These are phyloP conservation scores for Phorcus lineatus DNA, from an alignment of 2,888 invertebrate species.

Conservation along the genomic window DNA sequence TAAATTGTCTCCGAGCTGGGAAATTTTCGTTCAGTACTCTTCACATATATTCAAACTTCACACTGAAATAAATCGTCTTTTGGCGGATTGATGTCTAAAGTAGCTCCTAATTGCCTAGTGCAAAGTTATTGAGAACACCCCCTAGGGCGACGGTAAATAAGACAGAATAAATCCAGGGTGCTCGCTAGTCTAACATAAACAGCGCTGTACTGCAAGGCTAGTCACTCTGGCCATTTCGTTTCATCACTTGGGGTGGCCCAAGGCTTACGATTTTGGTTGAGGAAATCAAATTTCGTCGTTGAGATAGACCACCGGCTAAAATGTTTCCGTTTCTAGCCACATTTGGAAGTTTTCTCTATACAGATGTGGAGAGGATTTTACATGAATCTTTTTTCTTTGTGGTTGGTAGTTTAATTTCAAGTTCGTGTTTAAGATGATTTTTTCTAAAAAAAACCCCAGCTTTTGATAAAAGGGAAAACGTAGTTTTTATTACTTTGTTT, in stretches of 20 bases:
- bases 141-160: background rate
- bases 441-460: too few relatives aligned
- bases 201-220: background rate
- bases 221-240: background rate
- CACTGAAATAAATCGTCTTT: background rate
- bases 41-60: too few relatives aligned
- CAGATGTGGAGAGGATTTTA: too few relatives aligned
- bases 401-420: too few relatives aligned
- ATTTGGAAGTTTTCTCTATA: too few relatives aligned
- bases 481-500: too few relatives aligned
- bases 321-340: background rate
- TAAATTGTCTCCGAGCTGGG: too few relatives aligned
- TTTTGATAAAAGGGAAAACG: too few relatives aligned
- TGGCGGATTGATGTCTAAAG: background rate
- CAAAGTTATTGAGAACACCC: conserved; percentile 5
- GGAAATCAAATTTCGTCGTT: conserved; percentile 2
- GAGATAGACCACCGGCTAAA: conserved; percentile 8
- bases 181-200: conserved; percentile 2
- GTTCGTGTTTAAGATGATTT: too few relatives aligned
- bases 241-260: background rate
- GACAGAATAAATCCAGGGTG: background rate
- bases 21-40: too few relatives aligned
- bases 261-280: background rate
- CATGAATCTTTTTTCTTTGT: too few relatives aligned
- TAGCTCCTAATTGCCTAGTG: background rate